A percentile compares a stretch with the other conserved stretches of the same genome.
phyloP scores from a whole-genome alignment of 2,888 invertebrate species.

The Gasteruption jaculator region DNA sequence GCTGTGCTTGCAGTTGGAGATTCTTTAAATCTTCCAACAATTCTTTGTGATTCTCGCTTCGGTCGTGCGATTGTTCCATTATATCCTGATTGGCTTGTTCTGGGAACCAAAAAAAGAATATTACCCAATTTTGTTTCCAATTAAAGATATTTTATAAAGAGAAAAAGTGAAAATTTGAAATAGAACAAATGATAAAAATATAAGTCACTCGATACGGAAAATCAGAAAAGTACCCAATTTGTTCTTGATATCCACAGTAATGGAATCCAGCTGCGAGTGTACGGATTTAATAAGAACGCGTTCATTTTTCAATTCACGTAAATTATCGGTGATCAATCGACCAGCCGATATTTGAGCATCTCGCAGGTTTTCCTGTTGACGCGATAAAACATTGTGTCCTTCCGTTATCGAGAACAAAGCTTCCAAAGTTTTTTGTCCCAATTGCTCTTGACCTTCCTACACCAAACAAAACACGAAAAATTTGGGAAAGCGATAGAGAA shows the following conservation, averaged over 20 bases:
- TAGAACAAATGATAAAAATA: conserved; percentile 1
- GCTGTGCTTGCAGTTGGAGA: conserved; percentile 56
- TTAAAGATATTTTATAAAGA: background rate
- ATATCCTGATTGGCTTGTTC: conserved; percentile 55
- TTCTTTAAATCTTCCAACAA: conserved; percentile 55
- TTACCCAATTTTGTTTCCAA: background rate
- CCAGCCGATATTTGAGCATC: conserved; percentile 54
- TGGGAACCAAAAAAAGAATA: conserved; percentile 20
- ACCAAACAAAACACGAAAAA: conserved; percentile 4
- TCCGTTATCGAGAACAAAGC: conserved; percentile 50
- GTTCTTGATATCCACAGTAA: conserved; percentile 56
- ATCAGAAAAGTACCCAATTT: conserved; percentile 54
- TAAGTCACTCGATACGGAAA: conserved; percentile 5
- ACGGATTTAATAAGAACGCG: conserved; percentile 59
- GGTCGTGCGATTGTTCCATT: conserved; percentile 52
- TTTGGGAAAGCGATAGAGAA: background rate
- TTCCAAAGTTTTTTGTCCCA: conserved; percentile 50
- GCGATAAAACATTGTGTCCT: conserved; percentile 52
- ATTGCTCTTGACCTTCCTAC: conserved; percentile 52
- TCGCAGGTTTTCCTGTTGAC: conserved; percentile 56
- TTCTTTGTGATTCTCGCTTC: conserved; percentile 55
- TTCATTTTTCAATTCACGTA: conserved; percentile 57
- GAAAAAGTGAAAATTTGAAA: background rate
- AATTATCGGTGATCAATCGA: conserved; percentile 55
- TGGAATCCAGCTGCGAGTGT: conserved; percentile 55